Percentiles rank a stretch among this genome's conserved stretches.
Evolutionary conservation across 2,888 invertebrate genomes (phyloP).

Genomic region (Atrina japonica): DNA sequence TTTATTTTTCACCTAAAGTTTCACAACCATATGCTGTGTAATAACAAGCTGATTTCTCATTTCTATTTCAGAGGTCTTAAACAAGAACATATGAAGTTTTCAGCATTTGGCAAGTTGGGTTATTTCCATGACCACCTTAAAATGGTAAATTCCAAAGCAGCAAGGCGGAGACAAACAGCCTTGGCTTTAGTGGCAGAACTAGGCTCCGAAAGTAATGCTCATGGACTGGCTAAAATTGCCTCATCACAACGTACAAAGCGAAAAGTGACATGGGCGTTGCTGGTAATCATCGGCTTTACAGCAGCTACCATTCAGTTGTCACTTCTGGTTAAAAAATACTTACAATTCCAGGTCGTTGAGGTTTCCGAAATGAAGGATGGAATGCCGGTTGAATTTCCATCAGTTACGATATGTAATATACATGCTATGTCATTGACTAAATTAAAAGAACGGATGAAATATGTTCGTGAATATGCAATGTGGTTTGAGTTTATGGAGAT

Average conservation of each 20-base stretch:
- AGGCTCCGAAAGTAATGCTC: constrained; percentile 75
- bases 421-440: constrained; percentile 72
- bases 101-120: constrained; percentile 63
- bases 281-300: constrained; percentile 75
- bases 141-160: constrained; percentile 51
- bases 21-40: no score
- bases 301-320: constrained; percentile 75
- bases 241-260: constrained; percentile 68
- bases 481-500: constrained; percentile 62
- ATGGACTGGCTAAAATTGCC: constrained; percentile 73
- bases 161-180: constrained; percentile 50
- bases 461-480: constrained; percentile 40
- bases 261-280: constrained; percentile 73
- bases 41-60: constrained; percentile 6
- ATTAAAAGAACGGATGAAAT: constrained; percentile 53
- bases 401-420: constrained; percentile 76
- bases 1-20: no score
- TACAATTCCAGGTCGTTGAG: constrained; percentile 72
- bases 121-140: constrained; percentile 58
- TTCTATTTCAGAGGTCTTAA: constrained; percentile 59
- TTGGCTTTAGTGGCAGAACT: constrained; percentile 69
- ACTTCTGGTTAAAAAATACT: constrained; percentile 71
- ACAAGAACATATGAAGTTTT: constrained; percentile 69
- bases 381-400: constrained; percentile 76
- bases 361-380: constrained; percentile 74